Evolutionary conservation across 1,140 invertebrate genomes (phyloP), one percentile per base, ranked within the genome.

Genomic region (Drosophila sulfurigaster): DNA sequence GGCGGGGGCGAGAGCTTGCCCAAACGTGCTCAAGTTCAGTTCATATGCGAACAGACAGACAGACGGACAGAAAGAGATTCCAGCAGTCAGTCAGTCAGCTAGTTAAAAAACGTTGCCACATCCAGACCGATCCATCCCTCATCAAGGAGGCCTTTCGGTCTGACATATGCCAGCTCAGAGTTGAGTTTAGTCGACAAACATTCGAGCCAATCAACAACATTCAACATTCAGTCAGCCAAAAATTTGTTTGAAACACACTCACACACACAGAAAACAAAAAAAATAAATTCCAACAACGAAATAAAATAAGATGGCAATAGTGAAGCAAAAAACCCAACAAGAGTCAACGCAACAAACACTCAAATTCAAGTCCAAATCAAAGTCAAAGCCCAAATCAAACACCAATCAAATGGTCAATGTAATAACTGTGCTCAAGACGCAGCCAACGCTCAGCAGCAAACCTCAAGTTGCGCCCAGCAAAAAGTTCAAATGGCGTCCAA

Each of bases 11-110:
- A 41, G 13, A 52, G 56, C 45, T 63, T 75, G 74, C 48, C 54
- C 54, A 65, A 78, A 78, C 76, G 76, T 78, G 76, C 67, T 78
- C 72, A 78, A 78, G 76, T 78, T 78, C 76, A 76, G 56, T 65
- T 67, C 10, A 30, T 32, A 32, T 32, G 49, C 62, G 56, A 54
- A 54, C 20, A 52, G 56, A 10, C 41, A 64, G 43, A 3, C 20
- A 64, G 35, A 16, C 16, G 3, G 8, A 30, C 11, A 32, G 5
- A n/a, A 7, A 59, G 5, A 38, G 13, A 43, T 54, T 6, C 16
- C 25, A 32, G 28, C 38, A 67, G 35, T 38, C 35, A 38, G 35
- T 38, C 16, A 41, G 28, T 10, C 41, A 59, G 52, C 3, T 13
- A 46, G 58, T 60, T 25, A 30, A 25, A 25, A 25, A 25, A 25